Evolutionary conservation across 2,797 vertebrate species (phyloP), one percentile per base, ranked within the genome.

Genomic region (Adrianichthys oophorus): DNA sequence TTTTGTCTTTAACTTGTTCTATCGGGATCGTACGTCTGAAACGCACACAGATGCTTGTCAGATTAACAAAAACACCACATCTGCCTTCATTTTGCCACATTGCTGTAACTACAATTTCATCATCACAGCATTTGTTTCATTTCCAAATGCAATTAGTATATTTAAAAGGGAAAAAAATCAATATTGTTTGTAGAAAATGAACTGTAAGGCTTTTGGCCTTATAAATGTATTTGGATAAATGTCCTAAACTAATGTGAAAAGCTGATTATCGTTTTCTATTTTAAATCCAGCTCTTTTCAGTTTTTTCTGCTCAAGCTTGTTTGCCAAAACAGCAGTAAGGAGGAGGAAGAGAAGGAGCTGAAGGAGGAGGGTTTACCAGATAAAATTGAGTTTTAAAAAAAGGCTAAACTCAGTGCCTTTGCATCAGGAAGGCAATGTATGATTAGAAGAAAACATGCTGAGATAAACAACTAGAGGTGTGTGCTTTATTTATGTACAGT

Each of bases 401-500:
- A 49, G 67, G 56, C 66, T 51, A 26, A 63, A 40, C 43, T 62
- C 58, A 76, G 82, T 88, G 84, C 82, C 82, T 86, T 24, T 68
- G 70, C 61, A 63, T 71, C 60, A 58, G 75, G 56, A 18, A 61
- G 68, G 74, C 40, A 66, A 47, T 70, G 62, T 51, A 70, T 59
- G 63, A 23, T 67, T 17, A 64, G 56, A 75, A 43, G 49, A 45
- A 21, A 64, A 45, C 6, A n/a, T 72, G 61, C 56, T 64, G 55
- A 59, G 53, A 52, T 4, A 41, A 67, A 78, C 70, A 57, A 74
- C 72, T 67, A 72, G 65, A 71, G 56, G 45, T 42, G 32, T 56
- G 61, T 66, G 55, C 41, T 16, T 52, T 74, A 74, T 76, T 78
- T 72, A 72, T 85, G 57, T 83, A 88, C 71, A 76, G 76, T 79